A percentile compares a stretch with the other conserved stretches of the same genome.
These are phyloP conservation scores for Forbesichthys papilliferus DNA, from an alignment of 2,113 vertebrate genomes.

Conservation along the genomic window DNA sequence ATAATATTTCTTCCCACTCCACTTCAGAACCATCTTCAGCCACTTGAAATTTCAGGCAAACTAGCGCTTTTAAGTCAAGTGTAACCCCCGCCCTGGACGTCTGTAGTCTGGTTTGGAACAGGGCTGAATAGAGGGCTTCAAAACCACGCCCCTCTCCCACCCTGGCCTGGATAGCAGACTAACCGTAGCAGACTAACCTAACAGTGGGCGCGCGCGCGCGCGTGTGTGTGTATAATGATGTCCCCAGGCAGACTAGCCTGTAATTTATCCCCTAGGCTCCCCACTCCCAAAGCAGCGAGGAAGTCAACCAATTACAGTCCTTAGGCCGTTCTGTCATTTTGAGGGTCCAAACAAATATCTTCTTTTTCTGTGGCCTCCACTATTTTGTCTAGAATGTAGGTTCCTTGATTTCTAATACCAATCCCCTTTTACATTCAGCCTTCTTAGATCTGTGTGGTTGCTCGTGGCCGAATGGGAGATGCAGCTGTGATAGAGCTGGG, in stretches of 20 bases:
- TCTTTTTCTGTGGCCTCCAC: conserved; percentile 30
- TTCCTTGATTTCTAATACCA: conserved; percentile 60
- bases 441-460: conserved; percentile 47
- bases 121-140: conserved; percentile 28
- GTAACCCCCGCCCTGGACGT: conserved; percentile 29
- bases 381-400: conserved; percentile 44
- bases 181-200: conserved; percentile 44
- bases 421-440: conserved; percentile 44
- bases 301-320: conserved; percentile 69
- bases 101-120: conserved; percentile 58
- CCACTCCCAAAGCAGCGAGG: conserved; percentile 57
- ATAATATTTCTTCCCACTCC: conserved; percentile 9
- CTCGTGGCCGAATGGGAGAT: conserved; percentile 14
- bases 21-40: conserved; percentile 40
- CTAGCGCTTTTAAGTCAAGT: conserved; percentile 24
- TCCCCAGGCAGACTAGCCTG: conserved; percentile 59
- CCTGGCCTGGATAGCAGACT: conserved; percentile 45
- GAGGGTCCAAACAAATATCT: conserved; percentile 34
- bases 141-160: conserved; percentile 39
- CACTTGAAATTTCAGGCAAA: conserved; percentile 34
- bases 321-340: conserved; percentile 52
- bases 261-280: conserved; percentile 66
- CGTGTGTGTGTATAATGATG: conserved; percentile 52
- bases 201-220: conserved; percentile 46
- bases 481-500: conserved; percentile 48